Evolutionary conservation across 1,140 invertebrate genomes (phyloP).

Genomic region (Tetragonula clypearis): DNA sequence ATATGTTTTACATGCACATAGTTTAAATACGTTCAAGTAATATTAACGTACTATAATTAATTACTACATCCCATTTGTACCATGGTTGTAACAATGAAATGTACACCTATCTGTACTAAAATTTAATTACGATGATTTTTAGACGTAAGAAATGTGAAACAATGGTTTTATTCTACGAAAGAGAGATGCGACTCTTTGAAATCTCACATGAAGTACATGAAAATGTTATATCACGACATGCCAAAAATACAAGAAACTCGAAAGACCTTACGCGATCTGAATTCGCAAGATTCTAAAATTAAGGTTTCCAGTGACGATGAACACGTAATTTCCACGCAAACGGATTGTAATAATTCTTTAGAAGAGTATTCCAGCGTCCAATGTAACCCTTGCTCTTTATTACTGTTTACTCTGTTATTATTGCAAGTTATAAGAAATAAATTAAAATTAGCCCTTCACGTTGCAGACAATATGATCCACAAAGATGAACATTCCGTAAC

Average conservation of each 20-base stretch:
- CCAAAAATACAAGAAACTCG: constrained; percentile 27
- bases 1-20: not conserved
- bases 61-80: not conserved
- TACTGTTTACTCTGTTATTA: not conserved
- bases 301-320: not conserved
- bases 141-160: constrained; percentile 71
- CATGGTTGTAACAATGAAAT: not conserved
- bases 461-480: not conserved
- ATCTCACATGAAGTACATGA: constrained; percentile 77
- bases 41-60: not conserved
- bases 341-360: constrained; percentile 17
- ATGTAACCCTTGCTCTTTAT: not conserved
- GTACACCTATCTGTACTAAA: not conserved
- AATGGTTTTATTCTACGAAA: constrained; percentile 76
- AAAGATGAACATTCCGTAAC: not conserved
- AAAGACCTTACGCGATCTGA: not conserved
- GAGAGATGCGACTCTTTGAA: constrained; percentile 75
- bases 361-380: constrained; percentile 3
- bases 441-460: not conserved
- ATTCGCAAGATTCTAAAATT: constrained; percentile 2
- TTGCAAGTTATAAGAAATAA: not conserved
- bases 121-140: not conserved
- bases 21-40: not conserved
- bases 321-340: not conserved
- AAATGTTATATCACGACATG: constrained; percentile 68